phyloP scores from a whole-genome alignment of 2,888 invertebrate genomes.

The Sericinus montela region DNA sequence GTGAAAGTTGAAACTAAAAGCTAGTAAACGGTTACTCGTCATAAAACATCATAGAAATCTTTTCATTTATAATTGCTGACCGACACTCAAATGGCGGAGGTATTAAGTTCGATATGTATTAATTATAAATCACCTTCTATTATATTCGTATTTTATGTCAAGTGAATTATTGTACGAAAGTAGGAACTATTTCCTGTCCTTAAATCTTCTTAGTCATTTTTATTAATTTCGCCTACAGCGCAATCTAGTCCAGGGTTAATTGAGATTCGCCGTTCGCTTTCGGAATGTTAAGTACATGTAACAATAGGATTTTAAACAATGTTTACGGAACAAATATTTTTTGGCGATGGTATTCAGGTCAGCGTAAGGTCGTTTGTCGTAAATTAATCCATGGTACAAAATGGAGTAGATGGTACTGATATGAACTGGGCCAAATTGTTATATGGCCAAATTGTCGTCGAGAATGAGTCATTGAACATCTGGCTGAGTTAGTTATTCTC shows the following conservation, averaged over 20 bases:
- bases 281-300: conserved; percentile 25
- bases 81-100: too few species aligned
- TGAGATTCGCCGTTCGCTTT: conserved; percentile 6
- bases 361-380: conserved; percentile 38
- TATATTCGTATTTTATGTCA: not conserved
- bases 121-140: not conserved
- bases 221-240: conserved; percentile 6
- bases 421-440: conserved; percentile 42
- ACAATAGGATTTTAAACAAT: conserved; percentile 23
- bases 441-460: too few species aligned
- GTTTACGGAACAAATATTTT: conserved; percentile 51
- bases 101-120: too few species aligned
- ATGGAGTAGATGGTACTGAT: conserved; percentile 33
- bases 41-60: too few species aligned
- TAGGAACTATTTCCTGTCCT: not conserved
- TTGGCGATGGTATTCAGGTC: conserved; percentile 44
- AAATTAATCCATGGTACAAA: conserved; percentile 48
- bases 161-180: conserved; percentile 1
- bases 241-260: conserved; percentile 8
- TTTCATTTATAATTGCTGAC: too few species aligned
- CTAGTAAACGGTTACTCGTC: too few species aligned
- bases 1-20: too few species aligned
- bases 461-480: conserved; percentile 33
- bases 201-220: not conserved
- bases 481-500: too few species aligned